These are phyloP conservation scores for Drosophila setifemur DNA, from an alignment of 1,140 invertebrate species.

Conservation along the genomic window DNA sequence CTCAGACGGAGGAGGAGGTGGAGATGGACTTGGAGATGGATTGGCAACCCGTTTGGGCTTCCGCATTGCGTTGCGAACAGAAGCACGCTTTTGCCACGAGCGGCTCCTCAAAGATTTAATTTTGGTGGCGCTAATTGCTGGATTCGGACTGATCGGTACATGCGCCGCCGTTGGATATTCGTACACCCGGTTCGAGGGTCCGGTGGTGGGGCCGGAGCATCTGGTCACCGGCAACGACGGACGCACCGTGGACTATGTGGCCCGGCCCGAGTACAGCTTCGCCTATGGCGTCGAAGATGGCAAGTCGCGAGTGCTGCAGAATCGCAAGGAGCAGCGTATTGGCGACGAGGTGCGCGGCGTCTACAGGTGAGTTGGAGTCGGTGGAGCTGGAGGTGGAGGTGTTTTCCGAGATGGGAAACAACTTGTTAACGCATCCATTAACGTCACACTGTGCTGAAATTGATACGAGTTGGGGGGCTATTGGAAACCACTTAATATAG, in stretches of 20 bases:
- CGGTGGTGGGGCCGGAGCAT: slow-evolving; percentile 85
- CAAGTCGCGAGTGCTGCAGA: slow-evolving; percentile 87
- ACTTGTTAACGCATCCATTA: slow-evolving; percentile 56
- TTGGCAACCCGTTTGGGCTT: slow-evolving; percentile 52
- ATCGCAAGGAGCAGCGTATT: slow-evolving; percentile 87
- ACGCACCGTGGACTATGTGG: slow-evolving; percentile 85
- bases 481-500: not conserved
- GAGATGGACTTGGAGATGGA: slow-evolving; percentile 16
- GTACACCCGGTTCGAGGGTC: slow-evolving; percentile 86
- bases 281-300: slow-evolving; percentile 88
- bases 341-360: slow-evolving; percentile 88
- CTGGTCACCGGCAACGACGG: slow-evolving; percentile 84
- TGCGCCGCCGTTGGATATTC: slow-evolving; percentile 85
- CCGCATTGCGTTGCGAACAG: slow-evolving; percentile 49
- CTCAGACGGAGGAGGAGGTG: not conserved
- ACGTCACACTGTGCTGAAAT: slow-evolving; percentile 23
- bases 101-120: slow-evolving; percentile 21
- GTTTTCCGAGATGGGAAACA: slow-evolving; percentile 3
- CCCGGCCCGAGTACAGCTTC: slow-evolving; percentile 87
- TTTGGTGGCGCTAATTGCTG: slow-evolving; percentile 44
- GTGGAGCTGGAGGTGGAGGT: not conserved
- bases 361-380: slow-evolving; percentile 84
- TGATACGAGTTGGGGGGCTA: slow-evolving; percentile 5
- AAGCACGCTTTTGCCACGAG: slow-evolving; percentile 42
- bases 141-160: slow-evolving; percentile 35